Evolutionary conservation across 2,888 invertebrate species (phyloP).

Genomic region (Clostera curtula): DNA sequence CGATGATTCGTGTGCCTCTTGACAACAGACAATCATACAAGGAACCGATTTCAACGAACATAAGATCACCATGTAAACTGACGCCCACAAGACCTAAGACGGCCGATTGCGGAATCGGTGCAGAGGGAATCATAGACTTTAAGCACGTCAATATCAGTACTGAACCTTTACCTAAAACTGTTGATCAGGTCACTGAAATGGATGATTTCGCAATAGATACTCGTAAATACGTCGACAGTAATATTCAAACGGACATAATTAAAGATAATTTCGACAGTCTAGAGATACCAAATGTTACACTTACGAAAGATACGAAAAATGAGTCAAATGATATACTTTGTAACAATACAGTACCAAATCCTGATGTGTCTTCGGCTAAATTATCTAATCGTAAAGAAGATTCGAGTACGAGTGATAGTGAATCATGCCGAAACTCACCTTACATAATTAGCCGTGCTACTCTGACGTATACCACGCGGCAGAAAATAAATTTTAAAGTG

Average conservation of each 20-base stretch:
- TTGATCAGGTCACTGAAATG: slow-evolving; percentile 37
- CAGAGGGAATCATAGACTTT: slow-evolving; percentile 19
- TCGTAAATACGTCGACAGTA: slow-evolving; percentile 24
- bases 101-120: slow-evolving; percentile 25
- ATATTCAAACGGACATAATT: slow-evolving; percentile 29
- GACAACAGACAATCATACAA: slow-evolving; percentile 30
- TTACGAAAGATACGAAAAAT: slow-evolving; percentile 46
- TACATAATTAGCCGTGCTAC: slow-evolving; percentile 55
- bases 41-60: slow-evolving; percentile 10
- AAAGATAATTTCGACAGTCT: slow-evolving; percentile 50
- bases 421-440: slow-evolving; percentile 36
- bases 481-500: slow-evolving; percentile 58
- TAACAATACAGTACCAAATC: slow-evolving; percentile 39
- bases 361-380: slow-evolving; percentile 31
- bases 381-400: slow-evolving; percentile 26
- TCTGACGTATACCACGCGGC: slow-evolving; percentile 55
- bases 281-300: slow-evolving; percentile 58
- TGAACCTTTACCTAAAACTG: slow-evolving; percentile 24
- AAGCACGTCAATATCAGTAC: slow-evolving; percentile 36
- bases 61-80: slow-evolving; percentile 1
- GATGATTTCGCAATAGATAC: slow-evolving; percentile 25
- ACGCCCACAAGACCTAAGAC: slow-evolving; percentile 8
- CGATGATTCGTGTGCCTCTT: slow-evolving; percentile 45
- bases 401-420: slow-evolving; percentile 24
- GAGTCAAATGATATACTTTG: slow-evolving; percentile 34